phyloP scores from a whole-genome alignment of 2,113 vertebrate species.

The Parotia lawesii region DNA sequence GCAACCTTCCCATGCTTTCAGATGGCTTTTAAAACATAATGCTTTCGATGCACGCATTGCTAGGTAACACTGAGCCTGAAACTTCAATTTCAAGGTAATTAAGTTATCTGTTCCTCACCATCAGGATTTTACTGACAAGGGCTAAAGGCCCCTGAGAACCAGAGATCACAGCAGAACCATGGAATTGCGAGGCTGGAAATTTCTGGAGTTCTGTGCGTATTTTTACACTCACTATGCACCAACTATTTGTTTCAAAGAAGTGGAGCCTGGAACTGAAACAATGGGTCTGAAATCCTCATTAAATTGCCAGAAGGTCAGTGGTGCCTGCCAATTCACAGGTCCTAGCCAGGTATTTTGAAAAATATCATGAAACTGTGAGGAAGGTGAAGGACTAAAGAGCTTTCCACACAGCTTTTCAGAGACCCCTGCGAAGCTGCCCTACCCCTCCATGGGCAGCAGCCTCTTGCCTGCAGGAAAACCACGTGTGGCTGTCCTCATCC shows the following conservation, averaged over 20 bases:
- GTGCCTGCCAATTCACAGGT: neutral
- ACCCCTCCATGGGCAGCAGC: rapidly evolving
- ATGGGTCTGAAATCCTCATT: neutral
- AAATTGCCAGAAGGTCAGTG: neutral
- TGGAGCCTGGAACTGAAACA: neutral
- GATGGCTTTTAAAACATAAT: neutral
- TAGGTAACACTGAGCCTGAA: constrained; percentile 19
- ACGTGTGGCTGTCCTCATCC: neutral
- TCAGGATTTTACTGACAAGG: neutral
- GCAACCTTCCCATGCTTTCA: constrained; percentile 5
- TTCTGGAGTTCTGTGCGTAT: neutral
- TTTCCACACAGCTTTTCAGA: neutral
- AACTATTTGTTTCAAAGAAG: neutral
- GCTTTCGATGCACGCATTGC: neutral
- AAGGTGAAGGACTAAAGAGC: neutral
- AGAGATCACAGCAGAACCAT: neutral
- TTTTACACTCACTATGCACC: neutral
- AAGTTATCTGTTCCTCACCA: neutral
- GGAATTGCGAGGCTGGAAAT: neutral
- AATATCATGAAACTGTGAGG: neutral
- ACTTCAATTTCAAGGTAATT: constrained; percentile 15
- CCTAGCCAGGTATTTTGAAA: neutral
- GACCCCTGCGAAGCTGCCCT: neutral
- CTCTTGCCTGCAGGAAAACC: neutral
- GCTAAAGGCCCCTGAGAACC: neutral